Conservation (phyloP, 2,888 invertebrate genomes). For the Amiota minor region DNA sequence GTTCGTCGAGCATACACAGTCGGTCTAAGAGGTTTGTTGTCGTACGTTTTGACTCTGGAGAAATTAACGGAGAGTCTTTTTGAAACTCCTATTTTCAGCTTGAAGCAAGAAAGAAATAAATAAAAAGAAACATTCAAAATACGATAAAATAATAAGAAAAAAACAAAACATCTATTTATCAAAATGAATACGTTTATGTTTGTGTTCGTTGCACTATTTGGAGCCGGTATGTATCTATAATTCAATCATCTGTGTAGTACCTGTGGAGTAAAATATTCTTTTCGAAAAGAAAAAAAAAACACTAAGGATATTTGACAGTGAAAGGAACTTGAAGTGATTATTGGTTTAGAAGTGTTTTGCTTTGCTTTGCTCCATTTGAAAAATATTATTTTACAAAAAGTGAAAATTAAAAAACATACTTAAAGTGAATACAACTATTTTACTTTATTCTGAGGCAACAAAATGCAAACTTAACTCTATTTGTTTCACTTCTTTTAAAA, state of each 20-base stretch:
- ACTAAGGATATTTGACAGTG: conserved; percentile 20
- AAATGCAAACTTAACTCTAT: conserved; percentile 36
- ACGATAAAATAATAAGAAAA: conserved; percentile 42
- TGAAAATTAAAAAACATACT: neutral
- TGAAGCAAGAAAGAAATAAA: conserved; percentile 39
- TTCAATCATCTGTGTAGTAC: neutral
- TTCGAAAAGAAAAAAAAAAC: neutral
- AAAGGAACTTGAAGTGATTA: conserved; percentile 21
- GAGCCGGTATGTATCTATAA: conserved; percentile 79
- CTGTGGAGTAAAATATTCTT: no score
- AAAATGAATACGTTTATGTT: conserved; percentile 74
- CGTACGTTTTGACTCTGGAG: conserved; percentile 45
- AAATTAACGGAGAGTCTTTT: conserved; percentile 57
- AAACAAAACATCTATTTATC: conserved; percentile 59
- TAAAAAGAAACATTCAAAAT: conserved; percentile 38
- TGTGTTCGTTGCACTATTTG: conserved; percentile 79
- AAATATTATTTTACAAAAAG: no score
- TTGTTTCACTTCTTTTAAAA: no score
- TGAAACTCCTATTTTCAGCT: conserved; percentile 36
- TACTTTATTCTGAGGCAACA: conserved; percentile 13
- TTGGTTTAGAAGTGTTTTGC: conserved; percentile 27
- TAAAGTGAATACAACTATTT: neutral
- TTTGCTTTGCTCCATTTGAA: neutral
- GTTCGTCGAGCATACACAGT: conserved; percentile 74
- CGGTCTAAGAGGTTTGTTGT: conserved; percentile 73